Conservation (phyloP, 92 coral and sea anemone genomes). For the Epizoanthus stellaris region DNA sequence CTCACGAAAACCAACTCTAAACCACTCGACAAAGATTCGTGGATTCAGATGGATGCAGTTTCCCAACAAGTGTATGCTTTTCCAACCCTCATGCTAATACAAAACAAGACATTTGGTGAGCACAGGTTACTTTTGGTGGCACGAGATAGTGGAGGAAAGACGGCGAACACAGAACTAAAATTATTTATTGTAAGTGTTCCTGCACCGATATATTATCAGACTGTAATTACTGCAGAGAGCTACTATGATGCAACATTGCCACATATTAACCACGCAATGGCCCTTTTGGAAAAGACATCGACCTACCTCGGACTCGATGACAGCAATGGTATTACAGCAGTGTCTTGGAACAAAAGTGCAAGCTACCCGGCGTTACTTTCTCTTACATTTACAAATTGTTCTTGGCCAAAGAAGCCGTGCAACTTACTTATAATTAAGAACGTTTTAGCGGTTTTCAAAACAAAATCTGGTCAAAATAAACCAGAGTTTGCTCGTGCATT, state of each 20-base stretch:
- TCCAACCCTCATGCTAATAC: background rate
- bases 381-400: constrained; percentile 19
- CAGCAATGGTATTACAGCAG: background rate
- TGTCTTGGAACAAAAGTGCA: constrained; percentile 19
- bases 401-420: constrained; percentile 3
- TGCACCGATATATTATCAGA: constrained; percentile 19
- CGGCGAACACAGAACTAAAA: constrained; percentile 7
- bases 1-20: constrained; percentile 4
- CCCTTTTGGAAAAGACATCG: constrained; percentile 7
- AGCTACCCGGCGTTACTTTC: background rate
- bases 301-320: background rate
- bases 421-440: background rate
- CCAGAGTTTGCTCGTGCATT: constrained; percentile 21
- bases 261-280: constrained; percentile 12
- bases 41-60: constrained; percentile 37
- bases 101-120: constrained; percentile 13
- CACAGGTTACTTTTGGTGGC: constrained; percentile 23
- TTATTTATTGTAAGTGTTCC: constrained; percentile 14
- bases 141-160: constrained; percentile 43
- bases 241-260: constrained; percentile 40
- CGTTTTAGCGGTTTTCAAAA: background rate
- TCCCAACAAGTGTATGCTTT: constrained; percentile 42
- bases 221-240: constrained; percentile 20
- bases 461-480: background rate
- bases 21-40: constrained; percentile 28